phyloP scores from a whole-genome alignment of 2,888 invertebrate genomes.

The Antheraea assamensis region DNA sequence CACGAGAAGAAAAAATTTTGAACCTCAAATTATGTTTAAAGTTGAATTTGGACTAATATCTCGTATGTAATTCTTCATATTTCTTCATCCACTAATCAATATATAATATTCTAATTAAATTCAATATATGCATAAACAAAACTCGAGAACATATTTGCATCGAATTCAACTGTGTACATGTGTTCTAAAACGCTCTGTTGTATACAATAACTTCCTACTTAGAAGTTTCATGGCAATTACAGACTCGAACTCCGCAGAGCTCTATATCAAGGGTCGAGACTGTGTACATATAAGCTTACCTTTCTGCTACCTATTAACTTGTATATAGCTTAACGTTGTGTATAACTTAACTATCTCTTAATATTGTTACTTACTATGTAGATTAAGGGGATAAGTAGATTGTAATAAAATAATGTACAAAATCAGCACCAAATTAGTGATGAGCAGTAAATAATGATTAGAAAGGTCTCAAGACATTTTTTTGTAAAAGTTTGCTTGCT shows the following conservation, averaged over 20 bases:
- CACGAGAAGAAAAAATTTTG: no score
- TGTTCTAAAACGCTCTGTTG: slow-evolving; percentile 17
- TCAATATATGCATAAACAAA: background rate
- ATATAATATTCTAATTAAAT: background rate
- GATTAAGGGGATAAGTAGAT: background rate
- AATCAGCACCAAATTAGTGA: background rate
- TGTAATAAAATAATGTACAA: background rate
- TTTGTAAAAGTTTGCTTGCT: no score
- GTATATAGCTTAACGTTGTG: no score
- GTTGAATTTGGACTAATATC: no score
- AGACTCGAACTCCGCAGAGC: slow-evolving; percentile 24
- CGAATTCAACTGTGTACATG: background rate
- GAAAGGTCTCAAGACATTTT: no score
- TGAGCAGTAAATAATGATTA: no score
- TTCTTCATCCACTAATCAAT: background rate
- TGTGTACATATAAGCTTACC: slow-evolving; percentile 35
- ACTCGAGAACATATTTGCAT: background rate
- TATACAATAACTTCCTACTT: slow-evolving; percentile 30
- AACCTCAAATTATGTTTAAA: no score
- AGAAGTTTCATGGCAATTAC: slow-evolving; percentile 37
- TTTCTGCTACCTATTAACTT: no score
- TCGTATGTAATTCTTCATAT: background rate
- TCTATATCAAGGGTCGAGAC: slow-evolving; percentile 33
- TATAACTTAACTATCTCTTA: slow-evolving; percentile 28
- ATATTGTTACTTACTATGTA: slow-evolving; percentile 22